Evolutionary conservation across 2,888 invertebrate species (phyloP).

Genomic region (Nephrotoma flavescens): DNA sequence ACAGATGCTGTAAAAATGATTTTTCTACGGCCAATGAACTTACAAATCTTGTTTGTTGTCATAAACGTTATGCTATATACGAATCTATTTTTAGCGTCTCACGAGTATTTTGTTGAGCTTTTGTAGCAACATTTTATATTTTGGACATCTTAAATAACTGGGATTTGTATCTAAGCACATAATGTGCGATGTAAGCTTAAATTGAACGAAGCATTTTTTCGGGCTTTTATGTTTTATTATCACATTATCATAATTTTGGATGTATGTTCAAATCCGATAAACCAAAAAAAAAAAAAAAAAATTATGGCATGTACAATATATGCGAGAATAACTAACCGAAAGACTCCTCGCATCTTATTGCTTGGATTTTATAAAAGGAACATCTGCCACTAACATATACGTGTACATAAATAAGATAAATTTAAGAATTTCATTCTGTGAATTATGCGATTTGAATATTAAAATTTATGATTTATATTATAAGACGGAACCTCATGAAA

Average conservation of each 20-base stretch:
- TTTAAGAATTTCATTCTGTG: background rate
- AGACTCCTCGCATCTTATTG: background rate
- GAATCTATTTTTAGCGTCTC: too few relatives aligned
- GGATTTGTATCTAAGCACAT: too few relatives aligned
- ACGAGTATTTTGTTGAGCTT: too few relatives aligned
- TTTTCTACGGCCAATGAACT: too few relatives aligned
- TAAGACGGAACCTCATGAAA: background rate
- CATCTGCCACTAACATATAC: background rate
- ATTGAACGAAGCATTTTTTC: too few relatives aligned
- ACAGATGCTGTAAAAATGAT: too few relatives aligned
- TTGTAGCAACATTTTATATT: too few relatives aligned
- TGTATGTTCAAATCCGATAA: background rate
- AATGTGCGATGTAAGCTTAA: too few relatives aligned
- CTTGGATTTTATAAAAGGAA: background rate
- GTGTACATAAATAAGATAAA: background rate
- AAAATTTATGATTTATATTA: background rate
- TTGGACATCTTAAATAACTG: too few relatives aligned
- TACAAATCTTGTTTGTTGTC: too few relatives aligned
- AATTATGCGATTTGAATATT: background rate
- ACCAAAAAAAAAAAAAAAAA: background rate
- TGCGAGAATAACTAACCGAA: background rate
- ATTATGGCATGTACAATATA: background rate
- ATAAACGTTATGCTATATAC: too few relatives aligned
- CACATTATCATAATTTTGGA: background rate
- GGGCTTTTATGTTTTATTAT: background rate